Percentiles rank a stretch among this genome's conserved stretches.
Conservation (phyloP, 2,797 vertebrate genomes). For the Psittacula derbiana region DNA sequence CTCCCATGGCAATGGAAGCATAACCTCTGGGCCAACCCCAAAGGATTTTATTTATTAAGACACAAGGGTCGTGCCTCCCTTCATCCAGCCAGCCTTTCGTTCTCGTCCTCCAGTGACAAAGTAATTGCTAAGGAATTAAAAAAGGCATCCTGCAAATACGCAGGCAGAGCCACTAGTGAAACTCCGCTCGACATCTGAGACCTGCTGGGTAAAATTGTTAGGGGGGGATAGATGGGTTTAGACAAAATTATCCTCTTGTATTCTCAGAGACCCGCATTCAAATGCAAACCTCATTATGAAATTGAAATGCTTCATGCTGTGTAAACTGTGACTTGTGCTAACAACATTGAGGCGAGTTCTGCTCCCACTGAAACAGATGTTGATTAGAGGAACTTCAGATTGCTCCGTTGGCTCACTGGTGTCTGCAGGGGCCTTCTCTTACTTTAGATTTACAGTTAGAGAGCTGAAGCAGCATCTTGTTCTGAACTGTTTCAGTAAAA, state of each 20-base stretch:
- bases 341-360: neutral
- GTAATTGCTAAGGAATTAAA: conserved; percentile 46
- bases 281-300: neutral
- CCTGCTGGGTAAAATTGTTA: neutral
- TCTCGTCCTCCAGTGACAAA: neutral
- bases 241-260: neutral
- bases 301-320: neutral
- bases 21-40: neutral
- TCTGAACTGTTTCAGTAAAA: neutral
- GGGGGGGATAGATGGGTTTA: neutral
- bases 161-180: neutral
- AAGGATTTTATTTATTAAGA: conserved; percentile 47
- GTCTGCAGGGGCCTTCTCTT: neutral
- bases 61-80: neutral
- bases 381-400: neutral
- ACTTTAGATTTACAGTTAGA: neutral
- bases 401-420: neutral
- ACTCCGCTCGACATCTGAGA: neutral
- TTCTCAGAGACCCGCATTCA: neutral
- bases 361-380: neutral
- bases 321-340: conserved; percentile 21
- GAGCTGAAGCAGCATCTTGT: neutral
- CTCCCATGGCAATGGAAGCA: neutral
- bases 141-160: neutral
- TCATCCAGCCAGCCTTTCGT: conserved; percentile 10